Percentiles rank a stretch among this genome's conserved stretches.
phyloP scores from a whole-genome alignment of 2,113 vertebrate species.

The Melanerpes aurifrons region DNA sequence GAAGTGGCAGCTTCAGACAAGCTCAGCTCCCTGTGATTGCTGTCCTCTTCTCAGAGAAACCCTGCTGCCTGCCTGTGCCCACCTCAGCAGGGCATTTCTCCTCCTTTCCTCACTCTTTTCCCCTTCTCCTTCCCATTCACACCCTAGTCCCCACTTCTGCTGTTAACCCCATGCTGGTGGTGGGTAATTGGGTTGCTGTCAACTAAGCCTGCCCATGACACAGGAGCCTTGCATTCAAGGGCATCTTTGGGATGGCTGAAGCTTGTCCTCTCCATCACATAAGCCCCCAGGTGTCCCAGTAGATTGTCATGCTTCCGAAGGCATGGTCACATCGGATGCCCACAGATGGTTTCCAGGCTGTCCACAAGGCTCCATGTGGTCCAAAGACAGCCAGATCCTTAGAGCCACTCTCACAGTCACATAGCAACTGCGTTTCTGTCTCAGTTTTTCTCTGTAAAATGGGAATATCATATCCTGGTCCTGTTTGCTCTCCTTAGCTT shows the following conservation, averaged over 20 bases:
- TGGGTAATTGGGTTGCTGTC: neutral
- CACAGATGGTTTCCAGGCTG: neutral
- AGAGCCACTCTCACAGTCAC: neutral
- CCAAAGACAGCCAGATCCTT: neutral
- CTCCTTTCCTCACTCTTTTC: neutral
- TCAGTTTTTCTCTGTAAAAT: neutral
- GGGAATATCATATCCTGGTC: neutral
- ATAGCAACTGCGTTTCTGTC: neutral
- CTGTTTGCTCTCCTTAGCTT: neutral
- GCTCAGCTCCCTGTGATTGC: neutral
- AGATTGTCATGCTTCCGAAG: neutral
- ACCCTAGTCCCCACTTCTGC: neutral
- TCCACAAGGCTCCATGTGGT: neutral
- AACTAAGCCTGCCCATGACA: fast-evolving
- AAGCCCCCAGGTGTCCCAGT: fast-evolving
- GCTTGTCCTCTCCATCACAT: neutral
- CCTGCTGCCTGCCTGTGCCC: neutral
- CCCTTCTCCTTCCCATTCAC: neutral
- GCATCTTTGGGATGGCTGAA: neutral
- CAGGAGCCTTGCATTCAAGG: neutral
- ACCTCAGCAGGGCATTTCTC: neutral
- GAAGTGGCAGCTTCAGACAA: neutral
- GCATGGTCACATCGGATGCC: neutral
- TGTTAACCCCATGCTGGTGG: neutral
- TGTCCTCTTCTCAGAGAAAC: neutral